Conservation (phyloP, 2,888 invertebrate genomes). For the Chalcosyrphus nemorum region DNA sequence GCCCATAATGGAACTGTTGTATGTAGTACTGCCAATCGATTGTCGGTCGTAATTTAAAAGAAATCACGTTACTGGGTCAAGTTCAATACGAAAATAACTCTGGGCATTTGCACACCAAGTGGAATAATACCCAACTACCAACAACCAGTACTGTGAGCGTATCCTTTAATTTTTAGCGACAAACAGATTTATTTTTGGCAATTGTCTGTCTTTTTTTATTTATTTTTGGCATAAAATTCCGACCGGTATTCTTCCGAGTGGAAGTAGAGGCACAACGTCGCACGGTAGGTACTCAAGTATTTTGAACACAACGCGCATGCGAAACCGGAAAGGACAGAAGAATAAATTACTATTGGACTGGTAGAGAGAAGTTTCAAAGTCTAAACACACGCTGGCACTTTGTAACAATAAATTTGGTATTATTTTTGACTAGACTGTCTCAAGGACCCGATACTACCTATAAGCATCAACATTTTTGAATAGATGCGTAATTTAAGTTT, state of each 20-base stretch:
- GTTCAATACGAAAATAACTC: slow-evolving; percentile 63
- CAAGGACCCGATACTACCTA: no score
- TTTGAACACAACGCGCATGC: slow-evolving; percentile 26
- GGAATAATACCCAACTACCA: slow-evolving; percentile 23
- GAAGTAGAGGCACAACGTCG: neutral
- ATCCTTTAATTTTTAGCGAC: slow-evolving; percentile 52
- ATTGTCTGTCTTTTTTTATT: neutral
- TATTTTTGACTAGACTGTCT: slow-evolving; percentile 20
- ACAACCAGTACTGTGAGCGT: neutral
- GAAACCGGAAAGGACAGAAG: slow-evolving; percentile 62
- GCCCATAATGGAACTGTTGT: neutral
- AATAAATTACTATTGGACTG: slow-evolving; percentile 29
- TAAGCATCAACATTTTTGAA: neutral
- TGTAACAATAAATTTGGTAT: slow-evolving; percentile 19
- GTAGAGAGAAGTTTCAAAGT: neutral
- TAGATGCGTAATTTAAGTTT: slow-evolving; percentile 31
- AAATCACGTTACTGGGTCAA: slow-evolving; percentile 68
- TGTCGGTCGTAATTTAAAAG: slow-evolving; percentile 43
- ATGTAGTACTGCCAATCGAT: slow-evolving; percentile 17
- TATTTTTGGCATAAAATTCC: slow-evolving; percentile 6
- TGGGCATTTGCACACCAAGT: slow-evolving; percentile 39
- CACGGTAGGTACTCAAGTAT: neutral
- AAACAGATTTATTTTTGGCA: neutral
- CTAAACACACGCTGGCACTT: slow-evolving; percentile 29
- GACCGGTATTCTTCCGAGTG: slow-evolving; percentile 30